These are phyloP conservation scores for Cheilosia grossa DNA, from an alignment of 2,888 invertebrate species.

Conservation along the genomic window DNA sequence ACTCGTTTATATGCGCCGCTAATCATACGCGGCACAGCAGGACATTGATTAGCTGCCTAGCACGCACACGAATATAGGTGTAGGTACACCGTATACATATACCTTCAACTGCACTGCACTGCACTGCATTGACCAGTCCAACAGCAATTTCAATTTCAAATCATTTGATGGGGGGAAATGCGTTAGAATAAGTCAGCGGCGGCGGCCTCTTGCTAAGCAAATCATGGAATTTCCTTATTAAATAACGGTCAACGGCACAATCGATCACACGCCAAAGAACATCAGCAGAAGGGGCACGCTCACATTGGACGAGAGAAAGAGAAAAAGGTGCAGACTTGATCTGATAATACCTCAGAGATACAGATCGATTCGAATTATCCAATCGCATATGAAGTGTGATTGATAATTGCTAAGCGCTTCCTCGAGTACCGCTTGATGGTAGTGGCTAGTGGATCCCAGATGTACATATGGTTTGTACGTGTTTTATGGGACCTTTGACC, in stretches of 20 bases:
- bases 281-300: conserved; percentile 14
- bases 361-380: conserved; percentile 70
- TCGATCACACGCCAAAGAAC: conserved; percentile 45
- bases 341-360: conserved; percentile 56
- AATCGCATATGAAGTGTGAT: conserved; percentile 66
- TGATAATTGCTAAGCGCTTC: conserved; percentile 68
- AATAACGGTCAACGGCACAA: conserved; percentile 70
- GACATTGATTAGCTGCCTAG: conserved; percentile 71
- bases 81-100: not conserved
- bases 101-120: conserved; percentile 18
- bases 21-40: conserved; percentile 64
- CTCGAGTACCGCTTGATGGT: conserved; percentile 51
- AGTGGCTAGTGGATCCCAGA: conserved; percentile 28
- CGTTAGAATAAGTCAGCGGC: conserved; percentile 45
- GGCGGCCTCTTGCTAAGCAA: conserved; percentile 17
- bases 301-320: not conserved
- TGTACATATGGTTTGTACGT: conserved; percentile 21
- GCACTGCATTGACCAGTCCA: conserved; percentile 38
- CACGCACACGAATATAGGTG: conserved; percentile 13
- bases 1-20: conserved; percentile 64
- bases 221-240: conserved; percentile 73
- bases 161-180: conserved; percentile 56
- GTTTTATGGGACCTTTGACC: conserved; percentile 59
- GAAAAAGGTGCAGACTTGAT: conserved; percentile 49
- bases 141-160: conserved; percentile 63